Base-by-base conservation (phyloP, 2,113 vertebrate species). In the Gavialis gangeticus region DNA sequence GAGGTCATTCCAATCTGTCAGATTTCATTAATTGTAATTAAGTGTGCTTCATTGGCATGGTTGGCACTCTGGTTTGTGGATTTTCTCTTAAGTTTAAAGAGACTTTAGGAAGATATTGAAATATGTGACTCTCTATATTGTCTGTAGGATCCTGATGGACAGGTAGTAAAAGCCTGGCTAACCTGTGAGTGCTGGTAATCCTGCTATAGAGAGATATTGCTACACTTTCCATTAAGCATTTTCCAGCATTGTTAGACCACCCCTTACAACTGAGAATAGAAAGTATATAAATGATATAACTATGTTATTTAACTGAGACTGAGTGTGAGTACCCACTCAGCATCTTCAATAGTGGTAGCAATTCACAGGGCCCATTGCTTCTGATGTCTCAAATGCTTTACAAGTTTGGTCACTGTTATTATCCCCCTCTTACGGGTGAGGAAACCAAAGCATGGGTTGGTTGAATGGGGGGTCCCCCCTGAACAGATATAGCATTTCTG, bases 1-100 rank as follows among this genome's bases (percentile, higher is more conserved):
- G 86, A 93, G 75, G 79, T 93, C 88, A 89, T 87, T 87, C 84
- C 60, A 83, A 62, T 59, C 69, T 82, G 79, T 92, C 85, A 66
- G n/a, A 84, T 94, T 73, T 86, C 64, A 59, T 93, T 91, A 67
- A 91, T 87, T 91, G 82, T 89, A 85, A 85, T 95, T 79, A 91
- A 91, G 83, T 66, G 10, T 37, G 55, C 55, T 81, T 91, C 66
- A 55, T 71, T 34, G 77, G 54, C 89, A 80, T 24, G 60, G 60
- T 55, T 75, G 69, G 13, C 8, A 21, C n/a, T 88, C 57, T 56
- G 28, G 71, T 81, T 80, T 90, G 87, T 89, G 82, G 71, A 59
- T 79, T 90, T 79, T 87, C 62, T 92, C 57, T 79, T 60, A 56
- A 69, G 46, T 57, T 64, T 84, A 66, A 64, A 79, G 88, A 79